phyloP scores from a whole-genome alignment of 2,888 invertebrate genomes.

The Galeruca laticollis region DNA sequence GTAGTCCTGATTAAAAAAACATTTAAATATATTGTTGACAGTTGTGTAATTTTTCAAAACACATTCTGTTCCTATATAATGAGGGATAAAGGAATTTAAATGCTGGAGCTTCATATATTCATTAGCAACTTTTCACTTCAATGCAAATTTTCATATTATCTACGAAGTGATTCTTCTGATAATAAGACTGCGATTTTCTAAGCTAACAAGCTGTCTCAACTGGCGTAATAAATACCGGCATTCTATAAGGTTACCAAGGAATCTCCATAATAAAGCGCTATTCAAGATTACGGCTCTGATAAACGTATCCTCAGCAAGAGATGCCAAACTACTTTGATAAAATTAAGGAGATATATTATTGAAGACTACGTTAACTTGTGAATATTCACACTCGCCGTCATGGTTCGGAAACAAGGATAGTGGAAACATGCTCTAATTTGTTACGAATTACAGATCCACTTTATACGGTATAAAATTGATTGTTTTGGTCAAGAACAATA shows the following conservation, averaged over 20 bases:
- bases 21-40: no score
- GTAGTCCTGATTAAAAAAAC: no score
- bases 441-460: background rate
- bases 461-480: background rate
- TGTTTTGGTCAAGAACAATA: background rate
- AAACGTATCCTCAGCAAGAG: constrained; percentile 14
- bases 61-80: background rate
- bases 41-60: no score
- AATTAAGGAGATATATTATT: constrained; percentile 15
- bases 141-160: background rate
- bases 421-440: background rate
- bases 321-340: constrained; percentile 9
- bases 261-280: constrained; percentile 25
- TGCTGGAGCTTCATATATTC: background rate
- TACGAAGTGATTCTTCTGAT: constrained; percentile 1
- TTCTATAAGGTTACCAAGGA: constrained; percentile 18
- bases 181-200: constrained; percentile 1
- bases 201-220: constrained; percentile 20
- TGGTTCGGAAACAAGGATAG: background rate
- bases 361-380: constrained; percentile 13
- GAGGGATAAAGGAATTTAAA: background rate
- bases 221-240: constrained; percentile 22
- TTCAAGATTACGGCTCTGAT: constrained; percentile 16
- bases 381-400: background rate
- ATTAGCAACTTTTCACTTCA: background rate